These are phyloP conservation scores for Cliona cf. orientalis DNA, from an alignment of 37 sponge, comb jelly and placozoan species.

Conservation along the genomic window DNA sequence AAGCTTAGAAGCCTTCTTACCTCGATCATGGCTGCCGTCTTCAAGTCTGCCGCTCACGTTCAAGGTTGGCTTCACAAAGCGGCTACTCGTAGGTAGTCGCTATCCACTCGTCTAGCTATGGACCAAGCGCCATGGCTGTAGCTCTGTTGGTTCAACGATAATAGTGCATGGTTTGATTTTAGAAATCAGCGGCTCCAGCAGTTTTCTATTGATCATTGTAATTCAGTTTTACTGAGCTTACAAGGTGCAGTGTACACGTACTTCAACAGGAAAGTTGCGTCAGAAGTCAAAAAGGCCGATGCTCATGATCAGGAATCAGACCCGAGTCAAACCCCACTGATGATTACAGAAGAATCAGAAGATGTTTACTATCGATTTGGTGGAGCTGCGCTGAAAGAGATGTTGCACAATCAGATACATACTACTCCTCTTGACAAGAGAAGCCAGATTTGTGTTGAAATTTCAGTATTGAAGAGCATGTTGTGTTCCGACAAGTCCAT, in stretches of 20 bases:
- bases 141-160: no score
- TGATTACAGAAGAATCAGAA: neutral
- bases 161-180: neutral
- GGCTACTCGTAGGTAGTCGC: no score
- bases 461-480: constrained; percentile 3
- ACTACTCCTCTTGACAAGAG: neutral
- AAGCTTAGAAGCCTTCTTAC: no score
- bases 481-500: neutral
- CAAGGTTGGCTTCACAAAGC: no score
- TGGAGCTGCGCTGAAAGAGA: constrained; percentile 4
- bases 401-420: neutral
- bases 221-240: neutral
- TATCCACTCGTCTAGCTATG: no score
- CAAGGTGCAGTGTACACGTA: neutral
- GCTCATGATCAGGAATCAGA: neutral
- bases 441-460: neutral
- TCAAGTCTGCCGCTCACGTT: no score
- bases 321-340: no score
- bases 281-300: neutral
- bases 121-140: no score
- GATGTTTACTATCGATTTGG: constrained; percentile 26
- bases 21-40: no score
- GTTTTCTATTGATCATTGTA: neutral
- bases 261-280: neutral
- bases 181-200: neutral